A percentile compares a stretch with the other conserved stretches of the same genome.
These are phyloP conservation scores for Drosophila sucinea DNA, from an alignment of 1,140 invertebrate genomes.

Conservation along the genomic window DNA sequence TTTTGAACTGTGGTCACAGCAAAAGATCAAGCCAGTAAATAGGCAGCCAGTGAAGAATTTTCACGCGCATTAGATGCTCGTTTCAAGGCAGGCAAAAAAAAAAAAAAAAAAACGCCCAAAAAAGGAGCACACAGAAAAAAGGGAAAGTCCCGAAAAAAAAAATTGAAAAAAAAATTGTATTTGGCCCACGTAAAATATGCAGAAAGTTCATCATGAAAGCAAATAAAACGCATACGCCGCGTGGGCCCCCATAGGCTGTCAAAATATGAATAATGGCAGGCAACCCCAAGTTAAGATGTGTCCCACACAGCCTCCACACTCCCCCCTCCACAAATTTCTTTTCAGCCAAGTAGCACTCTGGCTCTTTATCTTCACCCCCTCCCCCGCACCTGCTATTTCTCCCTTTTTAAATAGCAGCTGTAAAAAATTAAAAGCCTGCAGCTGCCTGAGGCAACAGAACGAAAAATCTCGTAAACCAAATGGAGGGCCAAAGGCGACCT, in stretches of 20 bases:
- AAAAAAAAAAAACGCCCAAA: slow-evolving; percentile 14
- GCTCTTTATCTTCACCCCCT: slow-evolving; percentile 7
- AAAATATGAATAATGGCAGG: slow-evolving; percentile 74
- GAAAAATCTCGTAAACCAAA: slow-evolving; percentile 19
- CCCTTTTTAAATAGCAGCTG: slow-evolving; percentile 62
- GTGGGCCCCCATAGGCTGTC: slow-evolving; percentile 63
- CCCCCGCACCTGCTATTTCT: neutral
- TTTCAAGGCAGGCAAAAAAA: slow-evolving; percentile 26
- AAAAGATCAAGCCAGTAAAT: slow-evolving; percentile 53
- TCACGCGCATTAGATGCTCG: slow-evolving; percentile 62
- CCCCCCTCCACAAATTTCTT: slow-evolving; percentile 17
- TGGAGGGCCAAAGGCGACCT: neutral
- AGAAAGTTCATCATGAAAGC: slow-evolving; percentile 69
- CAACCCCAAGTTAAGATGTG: slow-evolving; percentile 34
- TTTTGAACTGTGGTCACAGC: slow-evolving; percentile 8
- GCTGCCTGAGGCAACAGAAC: slow-evolving; percentile 43
- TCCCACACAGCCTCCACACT: slow-evolving; percentile 1
- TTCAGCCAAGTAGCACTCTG: slow-evolving; percentile 14
- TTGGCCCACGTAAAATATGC: slow-evolving; percentile 67
- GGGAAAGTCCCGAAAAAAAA: slow-evolving; percentile 2
- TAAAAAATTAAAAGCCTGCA: slow-evolving; percentile 72
- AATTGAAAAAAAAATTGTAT: slow-evolving; percentile 35
- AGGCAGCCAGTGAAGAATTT: slow-evolving; percentile 39
- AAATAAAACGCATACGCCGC: slow-evolving; percentile 76
- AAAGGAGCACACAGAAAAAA: slow-evolving; percentile 7